Conservation (phyloP, 1,140 invertebrate genomes). For the Bombus haemorrhoidalis region DNA sequence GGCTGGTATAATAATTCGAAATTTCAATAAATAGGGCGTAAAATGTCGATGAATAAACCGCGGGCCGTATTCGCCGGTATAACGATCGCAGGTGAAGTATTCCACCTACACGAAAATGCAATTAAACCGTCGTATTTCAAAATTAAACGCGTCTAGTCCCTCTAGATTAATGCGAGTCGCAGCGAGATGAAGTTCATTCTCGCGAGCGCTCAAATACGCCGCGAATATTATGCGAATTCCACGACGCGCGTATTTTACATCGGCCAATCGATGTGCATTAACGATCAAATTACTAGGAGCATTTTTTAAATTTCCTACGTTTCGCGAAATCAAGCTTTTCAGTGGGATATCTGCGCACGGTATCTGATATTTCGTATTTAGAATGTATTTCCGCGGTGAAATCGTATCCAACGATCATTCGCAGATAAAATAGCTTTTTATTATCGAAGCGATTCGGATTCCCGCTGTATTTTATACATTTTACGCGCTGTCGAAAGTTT, state of each 20-base stretch:
- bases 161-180: slow-evolving; percentile 11
- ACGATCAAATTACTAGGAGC: background rate
- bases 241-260: background rate
- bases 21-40: background rate
- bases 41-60: background rate
- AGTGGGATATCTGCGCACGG: background rate
- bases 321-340: background rate
- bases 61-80: background rate
- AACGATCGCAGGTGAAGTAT: no score
- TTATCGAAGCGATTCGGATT: background rate
- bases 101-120: background rate
- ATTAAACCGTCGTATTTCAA: slow-evolving; percentile 32
- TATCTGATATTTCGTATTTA: background rate
- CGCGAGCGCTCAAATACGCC: background rate
- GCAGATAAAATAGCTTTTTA: background rate
- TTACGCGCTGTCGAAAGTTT: background rate
- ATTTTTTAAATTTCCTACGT: background rate
- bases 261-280: background rate
- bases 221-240: slow-evolving; percentile 1
- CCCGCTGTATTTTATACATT: background rate
- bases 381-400: background rate
- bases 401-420: background rate
- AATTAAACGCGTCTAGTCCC: slow-evolving; percentile 21
- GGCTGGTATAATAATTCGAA: background rate
- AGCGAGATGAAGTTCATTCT: slow-evolving; percentile 2